phyloP scores from a whole-genome alignment of 1,140 invertebrate genomes.

The Oreohelix idahoensis region DNA sequence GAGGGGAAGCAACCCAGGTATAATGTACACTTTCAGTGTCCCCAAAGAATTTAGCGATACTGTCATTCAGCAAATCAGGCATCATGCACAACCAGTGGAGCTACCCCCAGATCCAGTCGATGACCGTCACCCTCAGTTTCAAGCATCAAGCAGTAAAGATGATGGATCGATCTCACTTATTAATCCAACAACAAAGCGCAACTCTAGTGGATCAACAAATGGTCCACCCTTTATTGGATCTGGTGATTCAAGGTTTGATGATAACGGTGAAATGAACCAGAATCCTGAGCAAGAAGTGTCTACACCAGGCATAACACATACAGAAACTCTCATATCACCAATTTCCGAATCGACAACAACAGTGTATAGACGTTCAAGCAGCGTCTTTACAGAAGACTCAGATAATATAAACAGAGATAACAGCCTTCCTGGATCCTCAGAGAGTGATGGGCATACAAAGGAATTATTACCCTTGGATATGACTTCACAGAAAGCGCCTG shows the following conservation, averaged over 20 bases:
- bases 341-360: background rate
- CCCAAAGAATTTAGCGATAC: constrained; percentile 42
- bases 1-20: constrained; percentile 61
- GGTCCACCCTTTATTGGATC: background rate
- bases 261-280: background rate
- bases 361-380: background rate
- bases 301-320: background rate
- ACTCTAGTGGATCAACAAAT: background rate
- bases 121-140: background rate
- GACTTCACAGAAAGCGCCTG: background rate
- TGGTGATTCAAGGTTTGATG: background rate
- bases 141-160: background rate
- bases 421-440: background rate
- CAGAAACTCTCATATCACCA: background rate
- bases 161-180: background rate
- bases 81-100: background rate
- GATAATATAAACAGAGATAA: background rate
- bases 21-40: constrained; percentile 69
- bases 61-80: background rate
- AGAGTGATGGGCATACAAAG: background rate
- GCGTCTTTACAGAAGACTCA: background rate
- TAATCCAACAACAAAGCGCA: background rate
- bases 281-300: background rate
- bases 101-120: background rate
- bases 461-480: background rate